Evolutionary conservation across 2,113 vertebrate genomes (phyloP).

Genomic region (Cervus canadensis): DNA sequence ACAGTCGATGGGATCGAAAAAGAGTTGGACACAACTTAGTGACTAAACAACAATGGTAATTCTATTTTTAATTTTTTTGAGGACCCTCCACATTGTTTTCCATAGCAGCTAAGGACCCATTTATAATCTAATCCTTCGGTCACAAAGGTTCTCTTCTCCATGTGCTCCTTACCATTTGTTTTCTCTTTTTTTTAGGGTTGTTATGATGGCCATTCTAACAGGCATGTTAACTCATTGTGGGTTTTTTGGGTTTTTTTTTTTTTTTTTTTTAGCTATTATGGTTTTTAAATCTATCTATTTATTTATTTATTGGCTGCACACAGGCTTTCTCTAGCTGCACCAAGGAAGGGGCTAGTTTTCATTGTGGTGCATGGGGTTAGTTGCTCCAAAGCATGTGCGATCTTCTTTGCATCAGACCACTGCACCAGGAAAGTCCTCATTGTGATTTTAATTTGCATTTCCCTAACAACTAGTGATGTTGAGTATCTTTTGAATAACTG

Average conservation of each 20-base stretch:
- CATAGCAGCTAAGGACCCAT: background rate
- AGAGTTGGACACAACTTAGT: background rate
- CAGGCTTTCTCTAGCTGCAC: background rate
- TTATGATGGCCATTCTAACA: background rate
- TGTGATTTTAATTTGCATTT: background rate
- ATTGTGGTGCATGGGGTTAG: fast-evolving
- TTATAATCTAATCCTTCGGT: background rate
- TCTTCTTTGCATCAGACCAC: background rate
- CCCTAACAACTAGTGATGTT: background rate
- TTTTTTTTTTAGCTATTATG: background rate
- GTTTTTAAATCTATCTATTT: background rate
- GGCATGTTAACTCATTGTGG: background rate
- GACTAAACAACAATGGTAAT: background rate
- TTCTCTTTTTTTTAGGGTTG: background rate
- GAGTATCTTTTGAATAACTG: background rate
- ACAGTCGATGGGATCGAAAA: background rate
- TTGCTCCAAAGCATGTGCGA: background rate
- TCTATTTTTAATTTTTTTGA: background rate
- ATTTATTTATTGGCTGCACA: background rate
- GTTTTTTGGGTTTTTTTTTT: background rate
- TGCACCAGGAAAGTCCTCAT: background rate
- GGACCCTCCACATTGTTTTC: background rate
- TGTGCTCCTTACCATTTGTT: background rate
- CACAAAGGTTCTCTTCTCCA: background rate
- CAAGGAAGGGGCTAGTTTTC: background rate